phyloP scores from a whole-genome alignment of 2,797 vertebrate genomes.

The Lutjanus argentimaculatus region DNA sequence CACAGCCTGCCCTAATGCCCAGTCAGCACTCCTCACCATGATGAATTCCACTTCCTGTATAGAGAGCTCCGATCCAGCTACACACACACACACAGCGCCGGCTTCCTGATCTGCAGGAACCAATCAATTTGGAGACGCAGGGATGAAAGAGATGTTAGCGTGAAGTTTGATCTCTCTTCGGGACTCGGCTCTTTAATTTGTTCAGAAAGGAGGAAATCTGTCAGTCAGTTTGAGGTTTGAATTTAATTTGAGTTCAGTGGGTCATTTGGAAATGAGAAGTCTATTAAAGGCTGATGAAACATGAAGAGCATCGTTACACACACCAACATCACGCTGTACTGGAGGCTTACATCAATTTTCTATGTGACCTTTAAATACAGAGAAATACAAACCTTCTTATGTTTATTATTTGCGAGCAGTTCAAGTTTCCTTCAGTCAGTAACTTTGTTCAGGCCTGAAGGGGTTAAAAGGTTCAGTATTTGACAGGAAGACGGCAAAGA shows the following conservation, averaged over 20 bases:
- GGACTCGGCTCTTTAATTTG: conserved; percentile 3
- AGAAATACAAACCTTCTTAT: background rate
- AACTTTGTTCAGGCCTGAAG: no score
- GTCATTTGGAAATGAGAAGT: background rate
- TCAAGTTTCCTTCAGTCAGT: no score
- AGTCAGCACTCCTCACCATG: conserved; percentile 56
- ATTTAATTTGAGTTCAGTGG: conserved; percentile 18
- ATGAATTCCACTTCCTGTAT: conserved; percentile 47
- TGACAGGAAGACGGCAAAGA: no score
- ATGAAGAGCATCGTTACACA: background rate
- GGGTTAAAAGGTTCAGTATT: no score
- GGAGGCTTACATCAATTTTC: background rate
- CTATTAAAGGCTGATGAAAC: background rate
- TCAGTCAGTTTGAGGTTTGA: background rate
- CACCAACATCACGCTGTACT: background rate
- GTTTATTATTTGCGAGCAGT: background rate
- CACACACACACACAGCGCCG: background rate
- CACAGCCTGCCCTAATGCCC: conserved; percentile 33
- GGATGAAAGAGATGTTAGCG: background rate
- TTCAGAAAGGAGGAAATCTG: background rate
- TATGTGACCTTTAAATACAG: background rate
- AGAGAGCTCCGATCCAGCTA: background rate
- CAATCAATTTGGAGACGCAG: conserved; percentile 34
- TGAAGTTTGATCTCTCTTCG: background rate
- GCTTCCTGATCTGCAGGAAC: conserved; percentile 32